Percentiles rank a stretch among this genome's conserved stretches.
Evolutionary conservation across 2,888 invertebrate genomes (phyloP).

Genomic region (Congeria kusceri): DNA sequence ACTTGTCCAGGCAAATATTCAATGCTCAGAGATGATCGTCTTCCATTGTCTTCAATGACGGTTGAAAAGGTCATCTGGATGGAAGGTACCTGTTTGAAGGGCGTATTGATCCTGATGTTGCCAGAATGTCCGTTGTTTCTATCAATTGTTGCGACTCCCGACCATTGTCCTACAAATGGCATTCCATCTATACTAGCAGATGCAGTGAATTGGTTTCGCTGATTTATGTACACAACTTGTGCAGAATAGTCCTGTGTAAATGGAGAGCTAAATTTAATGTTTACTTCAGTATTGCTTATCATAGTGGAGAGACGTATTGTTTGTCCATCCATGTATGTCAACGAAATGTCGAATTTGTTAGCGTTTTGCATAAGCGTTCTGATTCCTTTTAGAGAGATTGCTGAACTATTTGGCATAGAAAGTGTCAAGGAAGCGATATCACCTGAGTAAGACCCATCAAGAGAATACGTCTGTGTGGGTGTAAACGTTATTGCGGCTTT

Average conservation of each 20-base stretch:
- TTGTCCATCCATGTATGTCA: too few relatives aligned
- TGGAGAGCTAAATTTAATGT: conserved; percentile 41
- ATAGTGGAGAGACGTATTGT: too few relatives aligned
- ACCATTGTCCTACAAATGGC: conserved; percentile 38
- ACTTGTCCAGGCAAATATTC: conserved; percentile 48
- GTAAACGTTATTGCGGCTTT: too few relatives aligned
- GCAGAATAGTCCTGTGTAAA: conserved; percentile 19
- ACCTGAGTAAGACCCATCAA: too few relatives aligned
- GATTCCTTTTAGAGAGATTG: too few relatives aligned
- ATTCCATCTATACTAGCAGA: conserved; percentile 33
- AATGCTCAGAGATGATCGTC: conserved; percentile 22
- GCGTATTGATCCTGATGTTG: conserved; percentile 41
- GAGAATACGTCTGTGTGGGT: too few relatives aligned
- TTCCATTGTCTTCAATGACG: conserved; percentile 10
- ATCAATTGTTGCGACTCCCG: conserved; percentile 26
- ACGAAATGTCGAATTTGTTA: too few relatives aligned
- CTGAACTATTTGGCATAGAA: too few relatives aligned
- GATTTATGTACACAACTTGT: conserved; percentile 19
- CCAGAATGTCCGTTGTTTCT: conserved; percentile 30
- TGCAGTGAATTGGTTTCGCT: conserved; percentile 2
- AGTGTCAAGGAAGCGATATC: too few relatives aligned
- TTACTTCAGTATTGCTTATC: conserved; percentile 7
- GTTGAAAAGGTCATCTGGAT: conserved; percentile 29
- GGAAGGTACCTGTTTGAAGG: conserved; percentile 18
- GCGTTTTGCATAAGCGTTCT: too few relatives aligned